These are phyloP conservation scores for Mesorhabditis spiculigera DNA, from an alignment of 2,888 invertebrate genomes.

Conservation along the genomic window DNA sequence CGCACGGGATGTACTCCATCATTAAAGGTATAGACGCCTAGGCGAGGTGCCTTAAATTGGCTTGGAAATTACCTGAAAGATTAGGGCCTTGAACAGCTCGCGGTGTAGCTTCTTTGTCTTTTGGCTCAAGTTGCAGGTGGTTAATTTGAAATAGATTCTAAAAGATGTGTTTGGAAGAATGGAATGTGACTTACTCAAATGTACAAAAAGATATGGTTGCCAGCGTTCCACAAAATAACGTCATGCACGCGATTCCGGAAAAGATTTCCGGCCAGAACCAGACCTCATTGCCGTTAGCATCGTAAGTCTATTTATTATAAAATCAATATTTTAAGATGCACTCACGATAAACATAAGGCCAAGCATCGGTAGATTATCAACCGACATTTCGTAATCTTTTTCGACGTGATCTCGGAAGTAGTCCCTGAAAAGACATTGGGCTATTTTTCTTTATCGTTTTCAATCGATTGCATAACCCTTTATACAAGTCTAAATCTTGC, in stretches of 20 bases:
- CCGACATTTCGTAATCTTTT: constrained; percentile 6
- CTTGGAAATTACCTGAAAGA: neutral
- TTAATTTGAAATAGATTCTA: neutral
- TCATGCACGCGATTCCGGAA: neutral
- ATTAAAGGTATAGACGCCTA: neutral
- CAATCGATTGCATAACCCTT: neutral
- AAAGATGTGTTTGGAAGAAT: neutral
- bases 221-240: neutral
- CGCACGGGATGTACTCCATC: neutral
- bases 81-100: neutral
- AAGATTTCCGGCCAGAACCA: neutral
- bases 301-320: neutral
- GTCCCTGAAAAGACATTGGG: neutral
- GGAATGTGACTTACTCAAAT: neutral
- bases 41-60: neutral
- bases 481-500: too few species aligned
- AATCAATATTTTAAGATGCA: too few species aligned
- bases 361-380: neutral
- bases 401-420: neutral
- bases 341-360: neutral
- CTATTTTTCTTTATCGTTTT: neutral
- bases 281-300: neutral
- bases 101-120: neutral
- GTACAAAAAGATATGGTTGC: neutral
- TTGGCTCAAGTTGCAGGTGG: neutral